Evolutionary conservation across 2,797 vertebrate species (phyloP), one percentile per base, ranked within the genome.

Genomic region (Hypotaenidia philippensis): DNA sequence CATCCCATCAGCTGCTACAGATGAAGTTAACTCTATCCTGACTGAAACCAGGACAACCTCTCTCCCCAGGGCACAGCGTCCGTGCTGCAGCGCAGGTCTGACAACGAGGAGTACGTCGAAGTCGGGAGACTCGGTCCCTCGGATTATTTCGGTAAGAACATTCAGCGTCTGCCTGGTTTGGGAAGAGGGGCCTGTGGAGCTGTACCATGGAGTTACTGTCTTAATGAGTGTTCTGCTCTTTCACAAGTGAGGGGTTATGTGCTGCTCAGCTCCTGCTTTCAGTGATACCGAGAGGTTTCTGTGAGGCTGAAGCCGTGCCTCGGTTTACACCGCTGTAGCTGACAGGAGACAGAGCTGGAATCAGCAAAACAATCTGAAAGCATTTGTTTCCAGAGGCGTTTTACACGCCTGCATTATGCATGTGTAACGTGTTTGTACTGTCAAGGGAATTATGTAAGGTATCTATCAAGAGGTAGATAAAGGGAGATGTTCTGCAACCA

Each of bases 111-210:
- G 93, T 99, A 99, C 1, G 98, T 99, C 3, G 99, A 99, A 88
- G 99, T 99, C 8, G 99, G 99, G 50, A 98, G 99, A 47, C 99
- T 99, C 0, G 99, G 99, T 72, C 99, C 99, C 16, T 99, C 99
- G 1, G 99, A 99, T 98, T 99, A 99, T 97, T 99, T 99, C 65
- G 99, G 99, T 99, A 97, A 99, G 99, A 96, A 80, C 93, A 53
- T 40, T 88, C 74, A 60, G 6, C 29, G 56, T 31, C 5, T 22
- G 17, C 11, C 1, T 45, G 47, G 49, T 64, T 91, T 44, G 64
- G 71, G 85, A 85, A 75, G 59, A 29, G 36, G 29, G 63, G 55
- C 55, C 26, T 4, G 1, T n/a, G 64, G 56, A 53, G 32, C 41
- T n/a, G 34, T 23, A 26, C 90, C 47, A 21, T 69, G 36, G 31